These are phyloP conservation scores for Delia radicum DNA, from an alignment of 1,140 invertebrate species.

Conservation along the genomic window DNA sequence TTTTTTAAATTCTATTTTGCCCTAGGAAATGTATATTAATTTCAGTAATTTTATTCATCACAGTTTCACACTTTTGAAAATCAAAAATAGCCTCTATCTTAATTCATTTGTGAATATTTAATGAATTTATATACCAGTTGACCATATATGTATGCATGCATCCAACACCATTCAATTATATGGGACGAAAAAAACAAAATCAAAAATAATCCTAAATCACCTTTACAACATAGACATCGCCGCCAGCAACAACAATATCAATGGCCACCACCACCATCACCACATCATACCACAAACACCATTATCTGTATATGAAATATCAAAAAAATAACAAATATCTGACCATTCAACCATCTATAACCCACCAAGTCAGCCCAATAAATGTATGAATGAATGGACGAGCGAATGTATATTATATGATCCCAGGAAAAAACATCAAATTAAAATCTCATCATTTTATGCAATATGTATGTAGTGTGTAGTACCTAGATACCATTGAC, in stretches of 20 bases:
- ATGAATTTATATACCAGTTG: conserved; percentile 1
- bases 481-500: no score
- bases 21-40: no score
- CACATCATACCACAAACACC: not conserved
- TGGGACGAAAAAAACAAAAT: not conserved
- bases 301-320: not conserved
- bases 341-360: not conserved
- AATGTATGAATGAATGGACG: not conserved
- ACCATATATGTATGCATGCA: not conserved
- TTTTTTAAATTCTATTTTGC: not conserved
- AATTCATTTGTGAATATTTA: not conserved
- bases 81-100: conserved; percentile 4
- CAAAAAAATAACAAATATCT: not conserved
- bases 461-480: not conserved
- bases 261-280: not conserved
- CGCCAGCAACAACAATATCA: not conserved
- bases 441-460: not conserved
- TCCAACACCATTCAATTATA: not conserved
- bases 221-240: not conserved
- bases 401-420: not conserved
- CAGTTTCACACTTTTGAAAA: not conserved
- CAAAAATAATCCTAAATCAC: not conserved
- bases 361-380: not conserved
- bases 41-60: not conserved
- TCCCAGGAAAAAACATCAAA: not conserved